These are phyloP conservation scores for Pseudolaguvia tuberculata DNA, from an alignment of 2,113 vertebrate genomes.

Conservation along the genomic window DNA sequence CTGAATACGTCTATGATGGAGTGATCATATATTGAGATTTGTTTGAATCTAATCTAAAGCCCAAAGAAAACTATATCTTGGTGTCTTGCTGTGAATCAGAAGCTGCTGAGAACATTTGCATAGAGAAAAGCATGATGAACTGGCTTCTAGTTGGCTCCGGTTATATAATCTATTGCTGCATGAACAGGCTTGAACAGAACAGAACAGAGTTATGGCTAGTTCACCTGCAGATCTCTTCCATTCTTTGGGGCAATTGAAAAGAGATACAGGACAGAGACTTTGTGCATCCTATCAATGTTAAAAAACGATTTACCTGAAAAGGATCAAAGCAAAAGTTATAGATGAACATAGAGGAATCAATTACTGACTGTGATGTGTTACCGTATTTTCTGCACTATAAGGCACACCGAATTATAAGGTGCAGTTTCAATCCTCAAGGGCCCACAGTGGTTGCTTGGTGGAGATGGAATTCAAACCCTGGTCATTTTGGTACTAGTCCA, in stretches of 20 bases:
- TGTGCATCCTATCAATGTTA: not conserved
- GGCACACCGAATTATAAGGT: too few relatives aligned
- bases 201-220: too few relatives aligned
- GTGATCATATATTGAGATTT: slow-evolving; percentile 20
- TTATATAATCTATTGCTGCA: slow-evolving; percentile 27
- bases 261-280: slow-evolving; percentile 12
- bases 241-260: slow-evolving; percentile 11
- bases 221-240: not conserved
- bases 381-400: too few relatives aligned
- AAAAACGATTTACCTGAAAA: slow-evolving; percentile 6
- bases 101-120: slow-evolving; percentile 16
- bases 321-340: not conserved
- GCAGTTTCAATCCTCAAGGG: too few relatives aligned
- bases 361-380: too few relatives aligned
- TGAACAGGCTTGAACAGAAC: slow-evolving; percentile 2
- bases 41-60: slow-evolving; percentile 20
- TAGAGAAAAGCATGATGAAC: slow-evolving; percentile 21
- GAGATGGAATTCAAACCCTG: too few relatives aligned
- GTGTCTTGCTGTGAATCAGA: not conserved
- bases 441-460: too few relatives aligned
- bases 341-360: too few relatives aligned
- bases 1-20: not conserved
- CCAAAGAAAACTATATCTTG: slow-evolving; percentile 2
- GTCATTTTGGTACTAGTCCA: too few relatives aligned
- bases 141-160: not conserved